These are phyloP conservation scores for Temnopleurus reevesii DNA, from an alignment of 53 echinoderm and acorn worm species.

Conservation along the genomic window DNA sequence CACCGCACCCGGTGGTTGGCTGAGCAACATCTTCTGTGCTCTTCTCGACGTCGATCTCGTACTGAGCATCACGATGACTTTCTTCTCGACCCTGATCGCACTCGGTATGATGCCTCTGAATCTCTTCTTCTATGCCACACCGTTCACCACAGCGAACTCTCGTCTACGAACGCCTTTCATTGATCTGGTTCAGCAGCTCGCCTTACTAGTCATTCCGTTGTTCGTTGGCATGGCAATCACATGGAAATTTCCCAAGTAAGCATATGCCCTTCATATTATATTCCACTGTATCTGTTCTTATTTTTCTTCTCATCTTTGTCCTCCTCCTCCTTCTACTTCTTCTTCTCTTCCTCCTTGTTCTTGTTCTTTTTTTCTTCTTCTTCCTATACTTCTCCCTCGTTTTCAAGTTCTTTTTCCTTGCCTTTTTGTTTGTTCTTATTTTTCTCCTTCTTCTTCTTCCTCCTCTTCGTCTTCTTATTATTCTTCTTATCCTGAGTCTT, in stretches of 20 bases:
- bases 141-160: slow-evolving; percentile 66
- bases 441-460: no score
- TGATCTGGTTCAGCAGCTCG: slow-evolving; percentile 74
- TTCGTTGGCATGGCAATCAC: slow-evolving; percentile 75
- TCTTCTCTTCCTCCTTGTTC: no score
- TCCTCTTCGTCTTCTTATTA: no score
- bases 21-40: slow-evolving; percentile 81
- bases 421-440: no score
- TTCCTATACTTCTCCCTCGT: no score
- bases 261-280: no score
- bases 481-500: no score
- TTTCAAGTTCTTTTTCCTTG: no score
- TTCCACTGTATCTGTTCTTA: no score
- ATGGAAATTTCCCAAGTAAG: slow-evolving; percentile 80
- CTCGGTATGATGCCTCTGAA: slow-evolving; percentile 95
- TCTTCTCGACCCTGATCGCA: slow-evolving; percentile 79
- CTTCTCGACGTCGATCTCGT: slow-evolving; percentile 86
- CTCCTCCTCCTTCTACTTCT: no score
- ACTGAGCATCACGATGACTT: slow-evolving; percentile 95
- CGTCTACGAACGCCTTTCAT: slow-evolving; percentile 71
- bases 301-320: no score
- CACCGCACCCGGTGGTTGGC: slow-evolving; percentile 87
- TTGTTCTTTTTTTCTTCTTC: no score
- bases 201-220: slow-evolving; percentile 68
- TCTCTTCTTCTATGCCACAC: slow-evolving; percentile 79